phyloP scores from a whole-genome alignment of 2,113 vertebrate species.

The Gracilinanus agilis region DNA sequence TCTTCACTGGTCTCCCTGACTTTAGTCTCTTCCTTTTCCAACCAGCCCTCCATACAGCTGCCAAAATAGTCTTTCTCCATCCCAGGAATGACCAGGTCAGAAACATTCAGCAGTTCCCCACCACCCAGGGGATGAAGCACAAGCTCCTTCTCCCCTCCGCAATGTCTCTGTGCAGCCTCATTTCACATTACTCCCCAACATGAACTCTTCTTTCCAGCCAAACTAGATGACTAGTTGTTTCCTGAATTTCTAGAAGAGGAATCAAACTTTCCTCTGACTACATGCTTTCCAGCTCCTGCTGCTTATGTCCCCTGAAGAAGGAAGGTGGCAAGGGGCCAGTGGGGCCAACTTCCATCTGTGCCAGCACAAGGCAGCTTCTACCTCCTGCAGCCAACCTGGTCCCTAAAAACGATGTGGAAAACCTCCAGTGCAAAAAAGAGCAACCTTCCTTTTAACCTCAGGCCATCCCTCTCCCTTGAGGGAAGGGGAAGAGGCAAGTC shows the following conservation, averaged over 20 bases:
- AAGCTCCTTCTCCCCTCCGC: neutral
- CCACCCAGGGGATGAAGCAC: neutral
- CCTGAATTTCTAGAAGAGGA: neutral
- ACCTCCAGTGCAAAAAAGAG: neutral
- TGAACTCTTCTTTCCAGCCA: neutral
- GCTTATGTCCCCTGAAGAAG: neutral
- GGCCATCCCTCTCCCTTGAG: neutral
- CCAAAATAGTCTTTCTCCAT: neutral
- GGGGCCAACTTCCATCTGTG: neutral
- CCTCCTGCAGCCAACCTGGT: neutral
- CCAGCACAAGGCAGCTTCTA: neutral
- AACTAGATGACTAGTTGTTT: neutral
- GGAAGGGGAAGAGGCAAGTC: neutral
- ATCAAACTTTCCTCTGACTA: neutral
- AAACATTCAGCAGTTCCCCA: neutral
- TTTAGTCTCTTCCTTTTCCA: neutral
- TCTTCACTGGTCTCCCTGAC: too few relatives aligned
- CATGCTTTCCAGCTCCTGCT: neutral
- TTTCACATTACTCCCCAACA: too few relatives aligned
- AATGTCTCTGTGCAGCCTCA: neutral
- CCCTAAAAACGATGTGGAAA: neutral
- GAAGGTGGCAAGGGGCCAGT: neutral
- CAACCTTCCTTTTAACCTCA: neutral
- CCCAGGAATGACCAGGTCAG: neutral
- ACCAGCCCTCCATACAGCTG: neutral